These are phyloP conservation scores for Sebastes vulpes DNA, from an alignment of 2,797 vertebrate genomes.

Conservation along the genomic window DNA sequence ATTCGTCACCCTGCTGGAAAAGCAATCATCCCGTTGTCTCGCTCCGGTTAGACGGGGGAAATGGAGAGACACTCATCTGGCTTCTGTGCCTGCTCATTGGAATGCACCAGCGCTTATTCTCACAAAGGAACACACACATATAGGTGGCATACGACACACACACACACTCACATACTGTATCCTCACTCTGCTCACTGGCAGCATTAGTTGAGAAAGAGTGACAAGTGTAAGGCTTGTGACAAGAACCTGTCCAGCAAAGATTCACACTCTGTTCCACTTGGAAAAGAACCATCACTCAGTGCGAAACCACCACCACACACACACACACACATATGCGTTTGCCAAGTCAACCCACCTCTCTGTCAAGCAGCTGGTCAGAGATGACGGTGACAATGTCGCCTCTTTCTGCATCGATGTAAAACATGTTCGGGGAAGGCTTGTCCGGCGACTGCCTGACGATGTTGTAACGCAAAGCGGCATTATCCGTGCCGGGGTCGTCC, in stretches of 20 bases:
- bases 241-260: background rate
- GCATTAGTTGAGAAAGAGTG: background rate
- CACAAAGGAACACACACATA: background rate
- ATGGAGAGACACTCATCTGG: slow-evolving; percentile 54
- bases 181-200: background rate
- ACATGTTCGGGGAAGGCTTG: slow-evolving; percentile 97
- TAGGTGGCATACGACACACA: background rate
- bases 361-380: slow-evolving; percentile 90
- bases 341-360: slow-evolving; percentile 87
- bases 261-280: background rate
- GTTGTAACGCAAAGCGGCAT: slow-evolving; percentile 94
- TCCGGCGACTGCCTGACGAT: slow-evolving; percentile 94
- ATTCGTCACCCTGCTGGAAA: slow-evolving; percentile 83
- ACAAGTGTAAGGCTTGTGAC: background rate
- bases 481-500: slow-evolving; percentile 92
- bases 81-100: slow-evolving; percentile 16
- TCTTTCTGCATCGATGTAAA: slow-evolving; percentile 95
- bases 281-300: background rate
- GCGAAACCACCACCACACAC: background rate
- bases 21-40: slow-evolving; percentile 86
- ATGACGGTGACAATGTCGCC: slow-evolving; percentile 97
- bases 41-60: slow-evolving; percentile 54
- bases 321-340: background rate
- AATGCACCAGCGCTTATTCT: slow-evolving; percentile 6
- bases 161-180: background rate